Percentiles rank a stretch among this genome's conserved stretches.
Evolutionary conservation across 2,888 invertebrate species (phyloP).

Genomic region (Drosophila mayaguana): DNA sequence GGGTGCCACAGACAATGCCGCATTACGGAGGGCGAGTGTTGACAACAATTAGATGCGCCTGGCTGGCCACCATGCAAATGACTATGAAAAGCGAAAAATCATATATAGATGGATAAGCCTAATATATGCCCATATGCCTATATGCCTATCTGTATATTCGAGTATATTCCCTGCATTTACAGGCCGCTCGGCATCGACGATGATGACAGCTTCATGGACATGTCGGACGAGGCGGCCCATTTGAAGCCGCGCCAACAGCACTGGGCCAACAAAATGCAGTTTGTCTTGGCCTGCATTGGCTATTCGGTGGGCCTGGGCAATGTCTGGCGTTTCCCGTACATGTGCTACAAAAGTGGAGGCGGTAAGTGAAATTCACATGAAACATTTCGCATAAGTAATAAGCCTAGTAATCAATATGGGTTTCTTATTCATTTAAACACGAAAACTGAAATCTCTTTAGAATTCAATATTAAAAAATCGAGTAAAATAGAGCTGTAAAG

Average conservation of each 20-base stretch:
- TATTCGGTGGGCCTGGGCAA: slow-evolving; percentile 96
- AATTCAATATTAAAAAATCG: neutral
- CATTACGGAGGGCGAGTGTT: slow-evolving; percentile 40
- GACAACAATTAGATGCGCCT: slow-evolving; percentile 73
- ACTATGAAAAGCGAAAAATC: slow-evolving; percentile 7
- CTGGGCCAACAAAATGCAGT: slow-evolving; percentile 95
- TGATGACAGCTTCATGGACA: slow-evolving; percentile 91
- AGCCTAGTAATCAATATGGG: too few relatives aligned
- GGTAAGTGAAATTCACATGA: slow-evolving; percentile 86
- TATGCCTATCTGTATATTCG: neutral
- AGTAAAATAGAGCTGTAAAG: neutral
- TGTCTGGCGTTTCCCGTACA: slow-evolving; percentile 96
- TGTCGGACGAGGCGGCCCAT: slow-evolving; percentile 89
- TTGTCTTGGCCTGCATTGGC: slow-evolving; percentile 94
- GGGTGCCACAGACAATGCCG: slow-evolving; percentile 31
- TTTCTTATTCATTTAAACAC: too few relatives aligned
- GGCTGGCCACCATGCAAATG: slow-evolving; percentile 51
- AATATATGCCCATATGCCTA: neutral
- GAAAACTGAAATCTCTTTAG: too few relatives aligned
- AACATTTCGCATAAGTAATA: too few relatives aligned
- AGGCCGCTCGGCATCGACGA: slow-evolving; percentile 92
- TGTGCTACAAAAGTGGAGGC: slow-evolving; percentile 95
- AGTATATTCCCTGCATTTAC: slow-evolving; percentile 45
- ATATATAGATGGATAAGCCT: neutral
- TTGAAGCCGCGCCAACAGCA: slow-evolving; percentile 92